Base-by-base conservation (phyloP, 2,113 vertebrate species). In the Seriola quinqueradiata region DNA sequence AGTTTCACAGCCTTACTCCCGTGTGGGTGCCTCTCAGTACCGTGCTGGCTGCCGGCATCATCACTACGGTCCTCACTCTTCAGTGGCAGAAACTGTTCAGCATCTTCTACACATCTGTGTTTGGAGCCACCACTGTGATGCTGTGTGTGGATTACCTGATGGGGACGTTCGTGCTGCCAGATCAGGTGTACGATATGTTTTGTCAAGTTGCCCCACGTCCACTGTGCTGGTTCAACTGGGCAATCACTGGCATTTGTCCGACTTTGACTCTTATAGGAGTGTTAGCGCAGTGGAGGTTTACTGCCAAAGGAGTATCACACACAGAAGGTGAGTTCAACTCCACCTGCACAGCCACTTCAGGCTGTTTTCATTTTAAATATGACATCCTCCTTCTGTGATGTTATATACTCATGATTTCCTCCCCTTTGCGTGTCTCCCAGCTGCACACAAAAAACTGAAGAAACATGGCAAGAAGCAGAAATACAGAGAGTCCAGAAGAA, bases 191-290 rank as follows among this genome's bases (percentile, higher is more conserved):
- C 3, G 89, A 96, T 12, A 52, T 95, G 28, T 89, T 97, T 25
- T 90, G 90, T 73, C 85, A 94, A 52, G 91, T 84, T 0, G 79
- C 90, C 28, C 88, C 90, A 0, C 85, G 83, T 34, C 92, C 88
- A 7, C 90, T 97, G 75, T 98, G 97, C 95, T 98, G 97, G 96
- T 96, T 94, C 76, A 95, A 96, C 94, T 97, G 97, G 97, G 93
- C 87, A 16, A 90, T 97, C 83, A 87, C 95, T 86, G 96, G 93
- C 0, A 90, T 95, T 60, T 96, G 94, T 94, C 96, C 95, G 4
- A 67, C 82, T 21, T 79, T 97, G 55, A 92, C 95, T 88, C 54
- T 95, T 44, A 83, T 94, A 19, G 96, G 96, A 36, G 69, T 93
- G 54, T 71, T 97, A 83, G 93, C 97, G 70, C 97, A 97, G 63